Percentiles rank a stretch among this genome's conserved stretches.
Evolutionary conservation across 2,797 vertebrate species (phyloP).

Genomic region (Dipus sagitta): DNA sequence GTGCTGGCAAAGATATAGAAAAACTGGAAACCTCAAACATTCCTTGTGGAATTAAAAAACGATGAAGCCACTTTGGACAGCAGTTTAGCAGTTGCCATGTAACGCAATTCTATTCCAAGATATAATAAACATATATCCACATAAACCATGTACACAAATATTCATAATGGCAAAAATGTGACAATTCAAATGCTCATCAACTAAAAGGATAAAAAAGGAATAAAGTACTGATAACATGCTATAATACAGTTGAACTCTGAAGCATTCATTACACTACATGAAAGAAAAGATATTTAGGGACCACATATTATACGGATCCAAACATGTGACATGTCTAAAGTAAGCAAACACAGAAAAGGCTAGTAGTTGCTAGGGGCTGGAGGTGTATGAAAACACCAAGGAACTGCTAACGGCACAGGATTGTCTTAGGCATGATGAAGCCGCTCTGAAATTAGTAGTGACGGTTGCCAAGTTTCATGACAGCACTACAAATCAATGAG

Average conservation of each 20-base stretch:
- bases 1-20: background rate
- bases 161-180: background rate
- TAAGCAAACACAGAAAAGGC: slow-evolving; percentile 3
- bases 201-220: background rate
- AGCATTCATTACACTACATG: background rate
- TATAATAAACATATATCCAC: slow-evolving; percentile 34
- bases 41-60: background rate
- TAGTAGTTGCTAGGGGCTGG: background rate
- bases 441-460: background rate
- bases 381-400: background rate
- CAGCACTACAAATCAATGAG: background rate
- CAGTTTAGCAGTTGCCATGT: background rate
- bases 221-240: background rate
- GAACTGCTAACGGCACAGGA: background rate
- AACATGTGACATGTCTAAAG: slow-evolving; percentile 16
- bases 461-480: background rate
- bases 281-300: slow-evolving; percentile 15
- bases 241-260: background rate
- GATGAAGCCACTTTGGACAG: background rate
- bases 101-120: slow-evolving; percentile 5
- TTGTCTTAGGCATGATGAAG: background rate
- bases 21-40: background rate
- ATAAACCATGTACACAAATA: background rate
- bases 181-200: slow-evolving; percentile 5
- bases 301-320: background rate